phyloP scores from a whole-genome alignment of 2,797 vertebrate genomes.

The Xenops minutus region DNA sequence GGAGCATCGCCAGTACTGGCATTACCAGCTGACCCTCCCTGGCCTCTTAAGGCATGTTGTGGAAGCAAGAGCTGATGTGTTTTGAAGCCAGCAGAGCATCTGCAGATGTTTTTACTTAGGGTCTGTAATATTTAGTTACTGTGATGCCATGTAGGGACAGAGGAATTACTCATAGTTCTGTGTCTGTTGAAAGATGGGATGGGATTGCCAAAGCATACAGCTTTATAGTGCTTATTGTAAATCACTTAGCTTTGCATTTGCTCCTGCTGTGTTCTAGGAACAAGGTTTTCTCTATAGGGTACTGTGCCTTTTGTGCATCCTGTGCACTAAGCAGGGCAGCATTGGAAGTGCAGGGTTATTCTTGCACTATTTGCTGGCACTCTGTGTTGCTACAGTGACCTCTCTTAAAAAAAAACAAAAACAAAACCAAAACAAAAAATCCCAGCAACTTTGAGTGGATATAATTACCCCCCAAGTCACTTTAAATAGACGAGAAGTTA shows the following conservation, averaged over 20 bases:
- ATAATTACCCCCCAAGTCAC: background rate
- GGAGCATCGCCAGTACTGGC: rapidly evolving
- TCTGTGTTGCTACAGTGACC: background rate
- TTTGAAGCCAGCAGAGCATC: background rate
- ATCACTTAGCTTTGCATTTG: background rate
- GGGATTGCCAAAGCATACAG: background rate
- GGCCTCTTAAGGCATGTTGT: rapidly evolving
- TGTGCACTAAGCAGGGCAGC: background rate
- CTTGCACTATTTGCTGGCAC: background rate
- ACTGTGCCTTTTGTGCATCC: background rate
- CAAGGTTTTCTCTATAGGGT: background rate
- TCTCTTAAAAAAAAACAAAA: background rate
- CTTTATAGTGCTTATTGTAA: background rate
- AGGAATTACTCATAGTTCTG: background rate
- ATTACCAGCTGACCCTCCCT: background rate
- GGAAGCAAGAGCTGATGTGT: background rate
- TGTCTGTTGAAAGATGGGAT: background rate
- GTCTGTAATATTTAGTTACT: background rate
- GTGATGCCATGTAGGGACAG: background rate
- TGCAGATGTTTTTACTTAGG: background rate
- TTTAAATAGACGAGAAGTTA: background rate
- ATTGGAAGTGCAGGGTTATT: background rate
- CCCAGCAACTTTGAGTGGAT: background rate
- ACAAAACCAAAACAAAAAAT: too few relatives aligned
- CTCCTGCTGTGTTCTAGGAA: background rate